Percentiles rank a stretch among this genome's conserved stretches.
These are phyloP conservation scores for Sarcophaga rosellei DNA, from an alignment of 2,888 invertebrate genomes.

Conservation along the genomic window DNA sequence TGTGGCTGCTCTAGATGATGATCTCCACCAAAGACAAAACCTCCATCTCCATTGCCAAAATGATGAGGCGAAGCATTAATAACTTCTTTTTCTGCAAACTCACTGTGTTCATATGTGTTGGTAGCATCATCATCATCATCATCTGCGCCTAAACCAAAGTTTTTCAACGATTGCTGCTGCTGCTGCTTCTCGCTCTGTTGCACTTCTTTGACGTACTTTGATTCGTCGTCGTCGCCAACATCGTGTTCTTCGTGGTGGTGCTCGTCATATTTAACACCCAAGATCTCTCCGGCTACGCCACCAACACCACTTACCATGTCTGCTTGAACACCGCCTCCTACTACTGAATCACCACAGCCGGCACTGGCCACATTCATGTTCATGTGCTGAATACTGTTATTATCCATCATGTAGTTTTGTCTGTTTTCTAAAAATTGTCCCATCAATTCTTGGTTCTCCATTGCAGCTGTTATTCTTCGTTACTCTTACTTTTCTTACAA, in stretches of 20 bases:
- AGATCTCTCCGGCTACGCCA: slow-evolving; percentile 69
- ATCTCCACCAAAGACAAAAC: slow-evolving; percentile 51
- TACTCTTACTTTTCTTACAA: background rate
- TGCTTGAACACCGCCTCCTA: slow-evolving; percentile 56
- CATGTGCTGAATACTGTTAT: slow-evolving; percentile 71
- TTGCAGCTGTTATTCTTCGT: slow-evolving; percentile 63
- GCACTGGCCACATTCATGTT: slow-evolving; percentile 71
- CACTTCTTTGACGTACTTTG: slow-evolving; percentile 90
- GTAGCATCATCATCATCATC: slow-evolving; percentile 68
- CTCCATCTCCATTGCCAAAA: slow-evolving; percentile 63
- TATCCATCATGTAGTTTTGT: slow-evolving; percentile 73
- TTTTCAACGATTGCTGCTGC: slow-evolving; percentile 62
- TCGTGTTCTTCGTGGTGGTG: slow-evolving; percentile 72
- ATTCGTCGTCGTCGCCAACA: slow-evolving; percentile 90
- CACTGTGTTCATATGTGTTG: slow-evolving; percentile 57
- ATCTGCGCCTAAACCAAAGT: slow-evolving; percentile 68
- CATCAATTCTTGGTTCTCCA: slow-evolving; percentile 79
- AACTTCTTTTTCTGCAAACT: slow-evolving; percentile 67
- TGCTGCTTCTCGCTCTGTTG: slow-evolving; percentile 82
- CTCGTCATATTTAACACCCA: slow-evolving; percentile 74
- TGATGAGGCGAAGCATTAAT: slow-evolving; percentile 61
- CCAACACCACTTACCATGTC: slow-evolving; percentile 67
- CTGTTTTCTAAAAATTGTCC: slow-evolving; percentile 76
- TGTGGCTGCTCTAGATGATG: slow-evolving; percentile 55
- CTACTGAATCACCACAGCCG: slow-evolving; percentile 69